Evolutionary conservation across 2,797 vertebrate genomes (phyloP).

Genomic region (Pipistrellus pygmaeus): DNA sequence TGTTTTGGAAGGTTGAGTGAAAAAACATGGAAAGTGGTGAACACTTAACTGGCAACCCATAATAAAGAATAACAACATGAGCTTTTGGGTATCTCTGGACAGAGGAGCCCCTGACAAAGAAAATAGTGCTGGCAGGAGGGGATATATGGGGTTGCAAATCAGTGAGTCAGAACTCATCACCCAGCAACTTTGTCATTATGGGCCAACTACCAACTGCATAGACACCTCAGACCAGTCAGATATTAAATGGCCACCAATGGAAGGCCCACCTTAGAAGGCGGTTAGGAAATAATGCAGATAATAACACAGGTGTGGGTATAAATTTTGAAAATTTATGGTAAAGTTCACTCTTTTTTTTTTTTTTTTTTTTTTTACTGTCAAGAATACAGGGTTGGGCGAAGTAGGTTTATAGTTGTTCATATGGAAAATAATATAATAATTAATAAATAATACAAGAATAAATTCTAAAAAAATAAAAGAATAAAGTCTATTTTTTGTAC

Average conservation of each 20-base stretch:
- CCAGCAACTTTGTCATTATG: not conserved
- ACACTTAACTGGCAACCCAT: not conserved
- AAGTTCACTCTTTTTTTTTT: not conserved
- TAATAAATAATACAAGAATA: not conserved
- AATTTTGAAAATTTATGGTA: not conserved
- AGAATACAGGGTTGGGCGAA: not conserved
- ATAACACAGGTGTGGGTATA: not conserved
- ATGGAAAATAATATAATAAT: not conserved
- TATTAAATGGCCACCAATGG: not conserved
- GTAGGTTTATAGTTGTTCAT: not conserved
- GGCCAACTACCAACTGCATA: not conserved
- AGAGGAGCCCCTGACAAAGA: not conserved
- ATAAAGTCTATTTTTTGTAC: not conserved
- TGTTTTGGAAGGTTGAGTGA: not conserved
- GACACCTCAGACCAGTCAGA: accelerated
- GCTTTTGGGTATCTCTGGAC: not conserved
- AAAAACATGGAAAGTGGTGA: not conserved
- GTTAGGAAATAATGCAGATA: not conserved
- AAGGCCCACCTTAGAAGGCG: not conserved
- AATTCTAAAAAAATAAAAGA: not conserved
- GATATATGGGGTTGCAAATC: not conserved
- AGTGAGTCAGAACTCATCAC: not conserved
- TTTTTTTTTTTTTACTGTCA: not conserved
- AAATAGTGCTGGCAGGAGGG: not conserved
- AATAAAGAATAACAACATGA: not conserved